phyloP scores from a whole-genome alignment of 2,888 invertebrate species.

The Chrysolina americana region DNA sequence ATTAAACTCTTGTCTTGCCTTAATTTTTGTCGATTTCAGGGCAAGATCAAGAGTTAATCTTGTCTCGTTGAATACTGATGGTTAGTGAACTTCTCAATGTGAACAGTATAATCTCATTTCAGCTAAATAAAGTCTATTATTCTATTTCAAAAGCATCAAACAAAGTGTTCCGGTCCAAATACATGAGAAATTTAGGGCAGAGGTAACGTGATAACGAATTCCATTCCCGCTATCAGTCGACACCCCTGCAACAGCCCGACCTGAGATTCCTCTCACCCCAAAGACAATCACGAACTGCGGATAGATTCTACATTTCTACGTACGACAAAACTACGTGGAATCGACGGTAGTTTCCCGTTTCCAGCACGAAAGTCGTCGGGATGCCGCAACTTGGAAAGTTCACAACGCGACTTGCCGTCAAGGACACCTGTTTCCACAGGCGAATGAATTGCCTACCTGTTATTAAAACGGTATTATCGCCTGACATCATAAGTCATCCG shows the following conservation, averaged over 20 bases:
- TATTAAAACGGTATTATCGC: constrained; percentile 37
- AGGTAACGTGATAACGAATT: not conserved
- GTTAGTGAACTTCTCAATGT: too few species aligned
- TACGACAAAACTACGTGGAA: not conserved
- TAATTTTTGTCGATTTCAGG: too few species aligned
- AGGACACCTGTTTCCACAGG: constrained; percentile 30
- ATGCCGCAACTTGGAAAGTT: not conserved
- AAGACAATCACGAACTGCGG: not conserved
- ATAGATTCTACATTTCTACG: not conserved
- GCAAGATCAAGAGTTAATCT: too few species aligned
- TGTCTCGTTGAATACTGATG: too few species aligned
- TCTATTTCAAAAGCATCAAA: too few species aligned
- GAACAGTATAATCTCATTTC: too few species aligned
- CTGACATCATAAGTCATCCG: constrained; percentile 33
- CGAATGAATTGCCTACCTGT: constrained; percentile 38
- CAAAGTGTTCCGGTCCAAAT: too few species aligned
- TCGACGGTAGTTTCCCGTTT: not conserved
- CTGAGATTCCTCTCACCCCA: not conserved
- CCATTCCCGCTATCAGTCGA: not conserved
- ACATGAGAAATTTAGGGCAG: too few species aligned
- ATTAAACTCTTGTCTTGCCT: too few species aligned
- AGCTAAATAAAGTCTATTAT: too few species aligned
- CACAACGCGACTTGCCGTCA: constrained; percentile 26
- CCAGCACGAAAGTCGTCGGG: not conserved
- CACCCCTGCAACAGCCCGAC: not conserved